Base-by-base conservation (phyloP, 2,888 invertebrate species). In the Halictus ligatus region DNA sequence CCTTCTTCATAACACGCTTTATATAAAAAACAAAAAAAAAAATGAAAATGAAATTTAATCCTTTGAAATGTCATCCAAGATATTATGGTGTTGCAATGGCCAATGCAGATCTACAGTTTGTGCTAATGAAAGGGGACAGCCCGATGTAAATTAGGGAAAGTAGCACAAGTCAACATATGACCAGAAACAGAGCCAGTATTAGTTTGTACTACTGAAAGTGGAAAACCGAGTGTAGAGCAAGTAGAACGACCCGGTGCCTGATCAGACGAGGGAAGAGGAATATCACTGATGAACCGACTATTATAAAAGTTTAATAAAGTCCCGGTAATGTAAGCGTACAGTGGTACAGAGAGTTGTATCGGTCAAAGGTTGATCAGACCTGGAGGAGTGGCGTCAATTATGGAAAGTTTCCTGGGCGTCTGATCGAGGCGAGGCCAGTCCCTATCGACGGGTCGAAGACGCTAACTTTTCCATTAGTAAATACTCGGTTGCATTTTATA, bases 381-480 rank as follows among this genome's bases (percentile, higher is more conserved):
- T n/a, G 10, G n/a, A 54, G 10, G n/a, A 54, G n/a, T 3, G n/a
- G 54, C 10, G 54, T 54, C 25, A 13, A 83, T 84, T 73, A 84
- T 83, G 67, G 67, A 77, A 83, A 84, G 77, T 77, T 67, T 58
- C 48, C 18, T 71, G 29, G n/a, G 21, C 54, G 54, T 77, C 69
- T 74, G 77, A 77, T 77, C 84, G 54, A 60, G 54, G 73, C 21
- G 77, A 74, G 67, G 73, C 76, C 25, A 54, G 73, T 4, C 54
- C 40, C 83, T 74, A 84, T 84, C 71, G 83, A 77, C 35, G 29
- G 54, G 40, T 46, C 35, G 40, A 7, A 12, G 72, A 54, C 35
- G 54, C 76, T 48, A 73, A 84, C 84, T 83, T 84, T 84, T 74
- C 83, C 83, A 84, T 84, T 84, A 83, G 21, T 50, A 64, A 40